Evolutionary conservation across 2,113 vertebrate genomes (phyloP).

Genomic region (Anseranas semipalmata): DNA sequence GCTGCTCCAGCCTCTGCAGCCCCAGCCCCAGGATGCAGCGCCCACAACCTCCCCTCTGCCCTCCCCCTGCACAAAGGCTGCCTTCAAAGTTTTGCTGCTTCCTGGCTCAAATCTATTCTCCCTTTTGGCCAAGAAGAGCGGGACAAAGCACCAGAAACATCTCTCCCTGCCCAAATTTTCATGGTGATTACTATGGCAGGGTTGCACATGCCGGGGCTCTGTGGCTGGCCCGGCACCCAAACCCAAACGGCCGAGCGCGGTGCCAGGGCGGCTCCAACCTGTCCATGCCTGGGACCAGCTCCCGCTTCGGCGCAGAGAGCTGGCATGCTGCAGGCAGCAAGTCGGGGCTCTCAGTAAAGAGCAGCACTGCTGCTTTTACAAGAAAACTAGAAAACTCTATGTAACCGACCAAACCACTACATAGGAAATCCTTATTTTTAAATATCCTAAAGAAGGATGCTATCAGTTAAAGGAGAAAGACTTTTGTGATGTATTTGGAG

Average conservation of each 20-base stretch:
- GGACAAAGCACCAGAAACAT: too few species aligned
- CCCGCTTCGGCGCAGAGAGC: too few species aligned
- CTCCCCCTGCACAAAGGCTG: too few species aligned
- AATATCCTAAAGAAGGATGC: neutral
- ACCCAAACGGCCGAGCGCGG: too few species aligned
- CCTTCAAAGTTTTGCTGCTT: too few species aligned
- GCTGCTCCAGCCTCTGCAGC: too few species aligned
- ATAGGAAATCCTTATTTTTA: neutral
- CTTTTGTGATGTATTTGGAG: neutral
- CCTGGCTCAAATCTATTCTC: too few species aligned
- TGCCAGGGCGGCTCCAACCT: neutral
- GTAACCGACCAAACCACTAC: neutral
- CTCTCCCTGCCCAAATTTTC: too few species aligned
- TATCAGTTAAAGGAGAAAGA: neutral
- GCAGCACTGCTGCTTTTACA: neutral
- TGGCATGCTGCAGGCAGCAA: neutral
- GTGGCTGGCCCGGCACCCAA: neutral
- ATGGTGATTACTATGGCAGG: too few species aligned
- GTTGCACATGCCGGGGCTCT: fast-evolving
- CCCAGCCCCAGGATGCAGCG: too few species aligned
- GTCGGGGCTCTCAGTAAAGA: neutral
- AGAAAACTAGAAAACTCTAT: neutral
- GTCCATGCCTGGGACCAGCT: neutral
- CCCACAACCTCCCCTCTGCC: too few species aligned
- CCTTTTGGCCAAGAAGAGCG: too few species aligned